phyloP scores from a whole-genome alignment of 2,888 invertebrate genomes.

The Hedya salicella region DNA sequence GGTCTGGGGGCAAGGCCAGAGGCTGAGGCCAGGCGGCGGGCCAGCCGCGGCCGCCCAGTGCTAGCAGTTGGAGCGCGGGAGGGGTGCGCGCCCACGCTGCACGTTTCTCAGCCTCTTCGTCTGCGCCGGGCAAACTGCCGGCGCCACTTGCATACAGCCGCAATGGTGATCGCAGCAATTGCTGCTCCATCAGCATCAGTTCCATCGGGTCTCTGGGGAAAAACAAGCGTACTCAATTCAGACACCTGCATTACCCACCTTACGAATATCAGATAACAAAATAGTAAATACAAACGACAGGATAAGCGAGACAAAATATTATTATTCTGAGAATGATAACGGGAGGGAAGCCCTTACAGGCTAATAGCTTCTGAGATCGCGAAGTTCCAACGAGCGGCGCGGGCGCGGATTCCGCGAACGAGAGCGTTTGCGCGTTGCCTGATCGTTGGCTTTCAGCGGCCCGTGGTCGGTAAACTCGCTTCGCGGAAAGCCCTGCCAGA shows the following conservation, averaged over 20 bases:
- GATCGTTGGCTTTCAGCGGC: conserved; percentile 78
- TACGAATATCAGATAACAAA: neutral
- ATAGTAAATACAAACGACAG: neutral
- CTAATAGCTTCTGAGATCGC: conserved; percentile 45
- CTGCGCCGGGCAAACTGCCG: conserved; percentile 84
- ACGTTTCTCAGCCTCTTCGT: conserved; percentile 85
- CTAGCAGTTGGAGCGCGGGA: conserved; percentile 74
- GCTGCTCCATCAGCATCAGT: conserved; percentile 91
- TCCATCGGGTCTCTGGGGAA: conserved; percentile 91
- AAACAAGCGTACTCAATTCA: conserved; percentile 26
- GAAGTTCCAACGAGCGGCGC: conserved; percentile 49
- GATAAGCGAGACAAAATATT: neutral
- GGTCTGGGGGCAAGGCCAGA: conserved; percentile 93
- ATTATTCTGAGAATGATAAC: conserved; percentile 22
- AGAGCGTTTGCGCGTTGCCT: conserved; percentile 61
- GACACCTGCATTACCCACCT: neutral
- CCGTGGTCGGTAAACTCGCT: conserved; percentile 77
- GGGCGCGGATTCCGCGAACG: conserved; percentile 61
- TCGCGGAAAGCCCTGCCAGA: conserved; percentile 68
- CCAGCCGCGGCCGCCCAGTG: conserved; percentile 90
- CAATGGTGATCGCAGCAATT: conserved; percentile 87
- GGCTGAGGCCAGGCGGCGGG: conserved; percentile 95
- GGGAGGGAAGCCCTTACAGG: conserved; percentile 14
- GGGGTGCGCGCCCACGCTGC: conserved; percentile 83
- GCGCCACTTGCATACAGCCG: conserved; percentile 87